These are phyloP conservation scores for Coelopa frigida DNA, from an alignment of 1,140 invertebrate species.

Conservation along the genomic window DNA sequence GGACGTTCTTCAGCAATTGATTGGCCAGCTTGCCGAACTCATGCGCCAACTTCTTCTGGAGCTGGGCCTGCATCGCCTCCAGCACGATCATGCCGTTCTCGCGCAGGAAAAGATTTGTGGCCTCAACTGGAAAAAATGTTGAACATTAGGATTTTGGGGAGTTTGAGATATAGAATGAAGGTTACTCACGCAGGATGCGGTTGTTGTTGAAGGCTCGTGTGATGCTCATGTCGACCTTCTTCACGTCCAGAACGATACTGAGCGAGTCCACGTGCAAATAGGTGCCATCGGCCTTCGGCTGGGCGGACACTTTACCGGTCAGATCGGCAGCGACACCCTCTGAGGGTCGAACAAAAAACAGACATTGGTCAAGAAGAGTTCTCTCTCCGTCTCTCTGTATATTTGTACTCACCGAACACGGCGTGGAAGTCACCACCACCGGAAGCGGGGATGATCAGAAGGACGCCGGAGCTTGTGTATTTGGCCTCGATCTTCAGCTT, in stretches of 20 bases:
- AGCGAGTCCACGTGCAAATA: conserved; percentile 59
- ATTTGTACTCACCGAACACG: conserved; percentile 48
- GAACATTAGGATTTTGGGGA: conserved; percentile 2
- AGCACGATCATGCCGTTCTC: conserved; percentile 64
- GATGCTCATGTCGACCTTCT: conserved; percentile 59
- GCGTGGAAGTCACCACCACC: conserved; percentile 65
- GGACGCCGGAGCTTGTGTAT: conserved; percentile 62
- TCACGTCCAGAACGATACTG: conserved; percentile 55
- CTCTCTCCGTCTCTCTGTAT: not conserved
- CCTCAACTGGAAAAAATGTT: conserved; percentile 53
- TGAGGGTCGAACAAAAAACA: conserved; percentile 19
- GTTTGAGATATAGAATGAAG: conserved; percentile 1
- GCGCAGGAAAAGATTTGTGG: conserved; percentile 63
- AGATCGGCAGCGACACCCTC: conserved; percentile 56
- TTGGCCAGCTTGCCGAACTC: conserved; percentile 61
- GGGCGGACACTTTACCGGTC: conserved; percentile 52
- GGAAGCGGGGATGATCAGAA: conserved; percentile 64
- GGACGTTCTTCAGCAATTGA: conserved; percentile 56
- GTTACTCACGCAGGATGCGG: conserved; percentile 58
- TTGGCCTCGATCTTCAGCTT: conserved; percentile 58
- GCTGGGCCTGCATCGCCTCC: conserved; percentile 61
- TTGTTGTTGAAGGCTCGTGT: conserved; percentile 63
- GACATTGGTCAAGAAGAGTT: not conserved
- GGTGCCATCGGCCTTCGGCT: conserved; percentile 45
- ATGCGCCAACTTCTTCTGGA: conserved; percentile 55